Evolutionary conservation across 2,888 invertebrate species (phyloP).

Genomic region (Abscondita cerata): DNA sequence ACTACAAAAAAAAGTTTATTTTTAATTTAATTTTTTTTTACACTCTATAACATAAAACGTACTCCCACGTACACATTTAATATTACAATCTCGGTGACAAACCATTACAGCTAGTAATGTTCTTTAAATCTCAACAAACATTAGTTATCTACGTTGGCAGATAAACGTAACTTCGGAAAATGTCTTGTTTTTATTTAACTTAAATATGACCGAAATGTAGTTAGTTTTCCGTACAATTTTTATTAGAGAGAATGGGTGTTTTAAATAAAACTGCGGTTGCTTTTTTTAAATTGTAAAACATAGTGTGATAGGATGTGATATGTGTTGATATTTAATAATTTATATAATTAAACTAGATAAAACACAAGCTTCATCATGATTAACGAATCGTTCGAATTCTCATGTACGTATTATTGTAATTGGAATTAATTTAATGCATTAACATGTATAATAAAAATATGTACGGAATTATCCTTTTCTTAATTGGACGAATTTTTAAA

Average conservation of each 20-base stretch:
- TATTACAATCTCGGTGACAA: slow-evolving; percentile 3
- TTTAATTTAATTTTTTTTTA: too few species aligned
- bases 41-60: too few species aligned
- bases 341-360: not conserved
- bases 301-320: too few species aligned
- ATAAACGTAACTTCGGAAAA: slow-evolving; percentile 21
- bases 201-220: slow-evolving; percentile 10
- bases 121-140: slow-evolving; percentile 27
- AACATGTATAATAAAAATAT: too few species aligned
- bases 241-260: not conserved
- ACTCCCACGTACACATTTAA: too few species aligned
- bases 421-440: too few species aligned
- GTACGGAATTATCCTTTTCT: too few species aligned
- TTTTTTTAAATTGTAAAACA: slow-evolving; percentile 1
- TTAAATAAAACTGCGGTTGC: not conserved
- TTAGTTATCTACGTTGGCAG: slow-evolving; percentile 19
- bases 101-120: slow-evolving; percentile 15
- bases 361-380: slow-evolving; percentile 34
- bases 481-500: too few species aligned
- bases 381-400: slow-evolving; percentile 57
- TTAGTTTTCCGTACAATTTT: not conserved
- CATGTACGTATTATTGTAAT: slow-evolving; percentile 50
- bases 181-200: slow-evolving; percentile 15
- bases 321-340: slow-evolving; percentile 9
- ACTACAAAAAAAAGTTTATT: too few species aligned